Evolutionary conservation across 1,140 invertebrate species (phyloP).

Genomic region (Geopemphigus sp.): DNA sequence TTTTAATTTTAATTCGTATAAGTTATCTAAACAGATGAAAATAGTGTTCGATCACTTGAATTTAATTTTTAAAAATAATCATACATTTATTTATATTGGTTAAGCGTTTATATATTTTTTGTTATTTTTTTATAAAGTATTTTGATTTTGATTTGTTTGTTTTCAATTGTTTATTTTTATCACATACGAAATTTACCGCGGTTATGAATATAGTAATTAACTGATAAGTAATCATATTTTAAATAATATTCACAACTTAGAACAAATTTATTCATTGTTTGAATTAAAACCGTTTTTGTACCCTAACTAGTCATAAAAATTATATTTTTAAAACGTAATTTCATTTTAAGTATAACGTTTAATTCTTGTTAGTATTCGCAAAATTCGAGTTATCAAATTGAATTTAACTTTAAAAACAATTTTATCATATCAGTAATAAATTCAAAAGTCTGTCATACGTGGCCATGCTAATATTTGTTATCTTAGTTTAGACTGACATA

Average conservation of each 20-base stretch:
- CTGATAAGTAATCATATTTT: not conserved
- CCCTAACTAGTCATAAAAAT: not conserved
- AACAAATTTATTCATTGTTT: not conserved
- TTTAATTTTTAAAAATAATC: not conserved
- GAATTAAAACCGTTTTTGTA: not conserved
- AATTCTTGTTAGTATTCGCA: not conserved
- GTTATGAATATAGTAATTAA: not conserved
- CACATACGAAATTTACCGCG: not conserved
- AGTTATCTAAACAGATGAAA: not conserved
- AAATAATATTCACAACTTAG: not conserved
- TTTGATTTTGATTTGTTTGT: not conserved
- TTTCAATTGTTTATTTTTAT: not conserved
- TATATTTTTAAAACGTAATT: not conserved
- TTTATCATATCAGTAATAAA: slow-evolving; percentile 2
- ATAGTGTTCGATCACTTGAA: not conserved
- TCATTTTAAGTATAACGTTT: not conserved
- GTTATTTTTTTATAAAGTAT: not conserved
- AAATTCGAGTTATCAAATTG: not conserved
- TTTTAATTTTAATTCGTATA: not conserved
- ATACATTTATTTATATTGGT: not conserved
- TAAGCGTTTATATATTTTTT: not conserved
- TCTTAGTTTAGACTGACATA: slow-evolving; percentile 20
- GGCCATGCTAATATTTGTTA: not conserved
- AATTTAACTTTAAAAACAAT: not conserved
- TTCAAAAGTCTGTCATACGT: not conserved